Percentiles rank a stretch among this genome's conserved stretches.
These are phyloP conservation scores for Nephrotoma appendiculata DNA, from an alignment of 2,888 invertebrate species.

Conservation along the genomic window DNA sequence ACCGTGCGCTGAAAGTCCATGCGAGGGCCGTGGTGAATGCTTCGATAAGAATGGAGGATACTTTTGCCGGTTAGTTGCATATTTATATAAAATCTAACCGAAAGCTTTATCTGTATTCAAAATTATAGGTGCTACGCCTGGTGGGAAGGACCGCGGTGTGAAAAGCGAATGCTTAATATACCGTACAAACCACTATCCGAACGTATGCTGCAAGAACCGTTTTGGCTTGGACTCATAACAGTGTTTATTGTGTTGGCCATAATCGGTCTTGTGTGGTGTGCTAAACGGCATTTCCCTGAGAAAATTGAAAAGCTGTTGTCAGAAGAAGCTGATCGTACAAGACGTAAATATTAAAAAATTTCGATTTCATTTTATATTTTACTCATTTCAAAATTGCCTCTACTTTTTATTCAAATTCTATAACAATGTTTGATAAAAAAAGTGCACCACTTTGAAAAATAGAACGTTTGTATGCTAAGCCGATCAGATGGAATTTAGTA, in stretches of 20 bases:
- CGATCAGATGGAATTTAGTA: background rate
- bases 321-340: constrained; percentile 56
- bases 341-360: background rate
- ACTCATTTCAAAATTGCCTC: background rate
- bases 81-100: background rate
- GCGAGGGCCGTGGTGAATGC: constrained; percentile 61
- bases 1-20: constrained; percentile 58
- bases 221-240: constrained; percentile 78
- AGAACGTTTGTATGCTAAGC: background rate
- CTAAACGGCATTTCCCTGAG: constrained; percentile 73
- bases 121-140: constrained; percentile 48
- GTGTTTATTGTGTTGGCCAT: constrained; percentile 65
- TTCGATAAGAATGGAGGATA: constrained; percentile 49
- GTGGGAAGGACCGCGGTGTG: constrained; percentile 57
- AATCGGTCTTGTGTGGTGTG: constrained; percentile 70
- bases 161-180: constrained; percentile 50
- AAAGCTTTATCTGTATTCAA: background rate
- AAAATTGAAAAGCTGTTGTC: constrained; percentile 70
- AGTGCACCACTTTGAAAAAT: background rate
- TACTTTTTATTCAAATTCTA: background rate
- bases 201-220: constrained; percentile 73
- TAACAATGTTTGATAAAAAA: background rate
- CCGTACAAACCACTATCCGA: constrained; percentile 60
- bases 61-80: constrained; percentile 38
- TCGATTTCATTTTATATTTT: background rate